These are phyloP conservation scores for zebrafish (Danio rerio) DNA, from an alignment of 2,113 vertebrate species.

Conservation along the genomic window GRCz12tu NC_133193.1:19457501-19458000, in stretches of 20 bases:
- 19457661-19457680: slow-evolving; percentile 1
- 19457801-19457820: neutral
- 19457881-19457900: no score
- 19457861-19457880: neutral
- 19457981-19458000: no score
- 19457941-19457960: no score
- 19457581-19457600: slow-evolving; percentile 26
- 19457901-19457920: no score
- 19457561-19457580: slow-evolving; percentile 55
- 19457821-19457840: neutral
- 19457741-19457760: neutral
- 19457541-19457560: slow-evolving; percentile 30
- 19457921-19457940: no score
- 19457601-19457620: neutral
- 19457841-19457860: no score
- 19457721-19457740: slow-evolving; percentile 13
- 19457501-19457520: slow-evolving; percentile 65
- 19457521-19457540: slow-evolving; percentile 57
- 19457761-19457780: slow-evolving; percentile 21
- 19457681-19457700: neutral
- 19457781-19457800: neutral
- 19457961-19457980: no score
- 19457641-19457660: neutral
- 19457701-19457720: slow-evolving; percentile 33
- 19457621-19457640: neutral